Percentiles rank a stretch among this genome's conserved stretches.
phyloP scores from a whole-genome alignment of 2,888 invertebrate species.

The Miltochrista miniata region DNA sequence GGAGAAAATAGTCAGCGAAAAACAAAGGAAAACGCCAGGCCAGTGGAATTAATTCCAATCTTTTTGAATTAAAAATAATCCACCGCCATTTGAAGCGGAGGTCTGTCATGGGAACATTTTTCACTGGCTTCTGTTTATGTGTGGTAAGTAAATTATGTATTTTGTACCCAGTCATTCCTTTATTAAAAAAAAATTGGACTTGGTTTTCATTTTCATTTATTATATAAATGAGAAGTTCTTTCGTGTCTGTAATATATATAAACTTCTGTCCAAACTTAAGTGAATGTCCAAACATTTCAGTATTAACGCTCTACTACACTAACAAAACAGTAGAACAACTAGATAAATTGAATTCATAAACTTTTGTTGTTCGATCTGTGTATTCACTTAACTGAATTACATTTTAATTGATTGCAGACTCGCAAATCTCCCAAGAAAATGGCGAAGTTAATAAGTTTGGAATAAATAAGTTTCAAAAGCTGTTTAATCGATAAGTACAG shows the following conservation, averaged over 20 bases:
- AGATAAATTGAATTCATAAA: no score
- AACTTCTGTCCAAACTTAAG: slow-evolving; percentile 7
- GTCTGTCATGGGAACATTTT: slow-evolving; percentile 18
- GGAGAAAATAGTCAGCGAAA: slow-evolving; percentile 62
- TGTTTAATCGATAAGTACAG: slow-evolving; percentile 44
- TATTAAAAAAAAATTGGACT: no score
- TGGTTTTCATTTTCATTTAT: no score
- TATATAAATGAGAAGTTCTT: no score
- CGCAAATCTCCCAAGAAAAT: slow-evolving; percentile 23
- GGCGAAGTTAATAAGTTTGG: slow-evolving; percentile 37
- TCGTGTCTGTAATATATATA: no score
- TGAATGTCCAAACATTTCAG: no score
- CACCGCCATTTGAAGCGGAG: slow-evolving; percentile 15
- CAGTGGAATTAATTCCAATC: slow-evolving; percentile 46
- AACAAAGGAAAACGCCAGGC: slow-evolving; percentile 54
- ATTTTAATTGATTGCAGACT: no score
- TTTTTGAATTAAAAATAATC: slow-evolving; percentile 34
- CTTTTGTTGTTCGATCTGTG: background rate
- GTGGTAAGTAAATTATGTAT: no score
- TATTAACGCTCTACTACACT: no score
- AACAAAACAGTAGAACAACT: no score
- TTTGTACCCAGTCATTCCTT: no score
- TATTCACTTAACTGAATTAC: slow-evolving; percentile 17
- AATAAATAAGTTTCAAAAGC: slow-evolving; percentile 45
- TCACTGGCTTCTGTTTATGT: slow-evolving; percentile 11